phyloP scores from a whole-genome alignment of 2,113 vertebrate species.

The Xyrauchen texanus region DNA sequence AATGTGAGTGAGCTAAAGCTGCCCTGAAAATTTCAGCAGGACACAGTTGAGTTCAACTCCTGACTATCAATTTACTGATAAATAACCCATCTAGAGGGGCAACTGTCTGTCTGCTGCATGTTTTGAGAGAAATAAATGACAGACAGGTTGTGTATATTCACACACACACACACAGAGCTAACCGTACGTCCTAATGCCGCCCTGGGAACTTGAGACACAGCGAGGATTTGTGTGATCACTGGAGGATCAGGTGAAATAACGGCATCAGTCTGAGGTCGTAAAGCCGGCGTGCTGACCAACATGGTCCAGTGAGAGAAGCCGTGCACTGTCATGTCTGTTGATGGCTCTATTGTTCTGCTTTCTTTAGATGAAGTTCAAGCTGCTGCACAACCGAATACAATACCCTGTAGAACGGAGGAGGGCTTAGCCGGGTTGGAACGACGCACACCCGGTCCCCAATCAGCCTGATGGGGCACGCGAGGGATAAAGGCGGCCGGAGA shows the following conservation, averaged over 20 bases:
- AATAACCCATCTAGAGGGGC: slow-evolving; percentile 41
- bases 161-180: not conserved
- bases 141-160: not conserved
- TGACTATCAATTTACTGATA: slow-evolving; percentile 54
- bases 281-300: slow-evolving; percentile 48
- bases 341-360: slow-evolving; percentile 54
- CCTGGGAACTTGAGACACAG: slow-evolving; percentile 29
- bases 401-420: no score
- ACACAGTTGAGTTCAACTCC: slow-evolving; percentile 26
- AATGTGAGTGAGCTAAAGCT: slow-evolving; percentile 10
- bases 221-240: slow-evolving; percentile 54
- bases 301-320: slow-evolving; percentile 50
- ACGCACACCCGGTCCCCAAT: no score
- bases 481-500: no score
- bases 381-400: slow-evolving; percentile 34
- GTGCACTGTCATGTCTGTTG: slow-evolving; percentile 46
- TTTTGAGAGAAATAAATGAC: not conserved
- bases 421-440: no score
- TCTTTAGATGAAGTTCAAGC: not conserved
- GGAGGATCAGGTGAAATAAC: slow-evolving; percentile 53
- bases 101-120: not conserved
- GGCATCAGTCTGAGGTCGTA: slow-evolving; percentile 29
- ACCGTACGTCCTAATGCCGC: slow-evolving; percentile 31
- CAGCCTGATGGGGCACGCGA: no score
- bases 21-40: slow-evolving; percentile 31